Evolutionary conservation across 2,113 vertebrate genomes (phyloP), one percentile per base, ranked within the genome.

Genomic region (Plecotus auritus): DNA sequence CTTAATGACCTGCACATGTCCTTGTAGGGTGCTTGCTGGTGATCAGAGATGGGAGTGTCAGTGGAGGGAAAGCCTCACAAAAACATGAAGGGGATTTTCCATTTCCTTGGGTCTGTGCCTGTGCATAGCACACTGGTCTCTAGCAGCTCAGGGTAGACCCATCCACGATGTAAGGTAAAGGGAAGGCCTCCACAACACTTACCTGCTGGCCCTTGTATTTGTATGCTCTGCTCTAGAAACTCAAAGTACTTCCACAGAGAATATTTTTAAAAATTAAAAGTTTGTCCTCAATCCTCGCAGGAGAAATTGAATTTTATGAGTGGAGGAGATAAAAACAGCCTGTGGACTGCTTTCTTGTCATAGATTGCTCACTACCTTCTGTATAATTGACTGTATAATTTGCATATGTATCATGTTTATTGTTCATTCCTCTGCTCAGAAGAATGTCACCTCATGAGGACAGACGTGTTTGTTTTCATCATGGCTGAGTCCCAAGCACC

Each of bases 221-320:
- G 42, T 13, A 70, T 26, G 17, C 11, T 12, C 30, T 35, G 59
- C 4, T 51, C 26, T 67, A 49, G n/a, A 70, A 70, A 49, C 54
- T 61, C 72, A 30, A 51, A 90, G 66, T 51, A 40, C 61, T 92
- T 74, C 72, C 67, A 76, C 0, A 17, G n/a, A 49, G 47, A 49
- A 77, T 69, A 42, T 47, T 82, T 59, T 37, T 40, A 23, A 40
- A 95, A 93, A 74, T 70, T 47, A 61, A 42, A 88, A 83, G 35
- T 93, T 81, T 85, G 85, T 64, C 59, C 90, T 91, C 66, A 76
- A 40, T 90, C 64, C 12, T 95, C 59, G 23, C 26, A 10, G 22
- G n/a, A 85, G 42, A 76, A 91, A 86, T 22, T 49, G 59, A 76
- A 87, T 94, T 87, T 93, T 91, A 87, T 95, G 95, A 96, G 80